Conservation (phyloP, 30 jellyfish, hydroid and myxozoan species). For the Clytia hemisphaerica region DNA sequence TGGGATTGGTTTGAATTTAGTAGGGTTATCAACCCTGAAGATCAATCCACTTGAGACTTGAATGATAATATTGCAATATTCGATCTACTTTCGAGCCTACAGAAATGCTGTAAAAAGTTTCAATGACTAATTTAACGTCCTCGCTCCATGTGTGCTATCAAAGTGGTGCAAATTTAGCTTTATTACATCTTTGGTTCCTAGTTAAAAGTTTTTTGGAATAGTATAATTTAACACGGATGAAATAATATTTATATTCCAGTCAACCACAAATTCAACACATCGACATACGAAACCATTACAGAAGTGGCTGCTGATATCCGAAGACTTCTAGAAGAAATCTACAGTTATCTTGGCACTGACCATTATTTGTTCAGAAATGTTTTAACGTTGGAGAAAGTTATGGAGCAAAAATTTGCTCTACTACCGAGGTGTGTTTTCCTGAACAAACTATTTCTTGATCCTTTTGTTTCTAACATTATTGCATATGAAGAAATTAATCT, state of each 20-base stretch:
- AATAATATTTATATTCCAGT: constrained; percentile 29
- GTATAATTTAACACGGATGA: neutral
- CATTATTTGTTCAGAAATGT: constrained; percentile 64
- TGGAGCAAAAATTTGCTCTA: constrained; percentile 74
- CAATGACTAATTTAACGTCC: too few relatives aligned
- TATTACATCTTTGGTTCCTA: neutral
- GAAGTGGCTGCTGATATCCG: constrained; percentile 76
- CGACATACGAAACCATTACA: constrained; percentile 51
- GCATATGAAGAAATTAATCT: too few relatives aligned
- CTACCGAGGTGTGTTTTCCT: constrained; percentile 66
- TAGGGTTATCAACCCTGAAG: neutral
- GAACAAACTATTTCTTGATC: too few relatives aligned
- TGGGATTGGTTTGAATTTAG: neutral
- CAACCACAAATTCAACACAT: constrained; percentile 48
- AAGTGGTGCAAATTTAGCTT: too few relatives aligned
- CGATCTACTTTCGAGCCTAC: too few relatives aligned
- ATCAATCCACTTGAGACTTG: too few relatives aligned
- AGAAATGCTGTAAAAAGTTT: neutral
- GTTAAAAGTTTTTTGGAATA: neutral
- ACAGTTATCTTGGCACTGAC: constrained; percentile 44
- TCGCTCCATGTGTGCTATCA: neutral
- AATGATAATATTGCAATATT: too few relatives aligned
- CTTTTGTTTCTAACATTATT: too few relatives aligned
- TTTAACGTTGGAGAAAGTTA: constrained; percentile 54
- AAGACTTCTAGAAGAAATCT: constrained; percentile 62